phyloP scores from a whole-genome alignment of 2,888 invertebrate genomes.

The Oasisia sp. region DNA sequence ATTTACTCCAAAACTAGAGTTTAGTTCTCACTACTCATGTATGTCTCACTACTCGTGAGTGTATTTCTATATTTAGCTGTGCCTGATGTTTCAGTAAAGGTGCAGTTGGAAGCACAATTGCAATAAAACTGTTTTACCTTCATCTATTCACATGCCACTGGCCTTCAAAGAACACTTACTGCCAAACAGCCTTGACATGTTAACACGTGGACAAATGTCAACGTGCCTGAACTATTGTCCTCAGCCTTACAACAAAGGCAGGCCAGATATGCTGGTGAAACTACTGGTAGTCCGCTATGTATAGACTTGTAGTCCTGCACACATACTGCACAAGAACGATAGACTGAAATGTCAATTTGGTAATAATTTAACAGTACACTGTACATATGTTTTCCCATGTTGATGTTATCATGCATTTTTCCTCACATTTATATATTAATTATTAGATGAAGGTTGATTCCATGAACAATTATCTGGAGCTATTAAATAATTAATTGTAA shows the following conservation, averaged over 20 bases:
- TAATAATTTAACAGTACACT: background rate
- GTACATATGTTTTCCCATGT: background rate
- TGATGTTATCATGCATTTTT: background rate
- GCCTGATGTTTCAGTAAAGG: background rate
- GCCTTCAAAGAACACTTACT: too few species aligned
- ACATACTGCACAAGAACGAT: background rate
- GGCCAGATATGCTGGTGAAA: background rate
- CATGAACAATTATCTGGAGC: background rate
- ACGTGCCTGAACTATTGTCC: background rate
- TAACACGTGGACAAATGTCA: background rate
- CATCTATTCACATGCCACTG: background rate
- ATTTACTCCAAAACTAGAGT: too few species aligned
- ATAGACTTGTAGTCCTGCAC: background rate
- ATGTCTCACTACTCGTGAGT: background rate
- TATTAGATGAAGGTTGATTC: background rate
- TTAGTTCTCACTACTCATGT: too few species aligned
- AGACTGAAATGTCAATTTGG: background rate
- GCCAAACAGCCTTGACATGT: background rate
- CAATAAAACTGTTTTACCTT: background rate
- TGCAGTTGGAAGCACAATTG: background rate
- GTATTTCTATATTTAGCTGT: background rate
- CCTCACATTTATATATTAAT: background rate
- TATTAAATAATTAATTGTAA: too few species aligned
- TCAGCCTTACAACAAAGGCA: background rate
- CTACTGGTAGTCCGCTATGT: background rate